phyloP scores from a whole-genome alignment of 2,797 vertebrate genomes.

The Tolypeutes matacus region DNA sequence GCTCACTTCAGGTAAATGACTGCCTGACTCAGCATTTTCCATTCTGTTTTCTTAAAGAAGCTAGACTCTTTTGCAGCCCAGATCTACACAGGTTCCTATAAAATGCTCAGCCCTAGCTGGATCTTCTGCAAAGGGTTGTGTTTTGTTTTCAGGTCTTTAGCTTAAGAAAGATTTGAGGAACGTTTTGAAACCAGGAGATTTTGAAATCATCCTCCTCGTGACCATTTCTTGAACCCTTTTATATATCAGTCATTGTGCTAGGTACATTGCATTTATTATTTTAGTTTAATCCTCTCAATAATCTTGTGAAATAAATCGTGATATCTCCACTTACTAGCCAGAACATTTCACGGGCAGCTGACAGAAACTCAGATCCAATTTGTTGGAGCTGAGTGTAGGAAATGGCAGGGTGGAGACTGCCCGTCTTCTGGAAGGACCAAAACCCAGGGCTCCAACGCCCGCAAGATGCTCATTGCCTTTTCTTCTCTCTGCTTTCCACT shows the following conservation, averaged over 20 bases:
- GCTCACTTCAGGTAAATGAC: background rate
- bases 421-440: background rate
- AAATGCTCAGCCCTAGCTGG: background rate
- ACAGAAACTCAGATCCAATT: background rate
- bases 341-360: background rate
- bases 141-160: background rate
- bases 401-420: background rate
- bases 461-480: accelerated
- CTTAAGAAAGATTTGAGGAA: background rate
- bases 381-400: background rate
- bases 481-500: background rate
- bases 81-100: background rate
- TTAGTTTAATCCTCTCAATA: background rate
- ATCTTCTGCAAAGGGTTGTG: background rate
- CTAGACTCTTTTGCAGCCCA: background rate
- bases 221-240: background rate
- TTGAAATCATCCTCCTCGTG: background rate
- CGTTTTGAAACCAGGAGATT: background rate
- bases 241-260: accelerated
- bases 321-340: background rate
- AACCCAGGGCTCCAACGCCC: background rate
- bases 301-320: background rate
- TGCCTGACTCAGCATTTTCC: background rate
- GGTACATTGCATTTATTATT: background rate
- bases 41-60: background rate